Evolutionary conservation across 2,888 invertebrate genomes (phyloP).

Genomic region (Euzophera pinguis): DNA sequence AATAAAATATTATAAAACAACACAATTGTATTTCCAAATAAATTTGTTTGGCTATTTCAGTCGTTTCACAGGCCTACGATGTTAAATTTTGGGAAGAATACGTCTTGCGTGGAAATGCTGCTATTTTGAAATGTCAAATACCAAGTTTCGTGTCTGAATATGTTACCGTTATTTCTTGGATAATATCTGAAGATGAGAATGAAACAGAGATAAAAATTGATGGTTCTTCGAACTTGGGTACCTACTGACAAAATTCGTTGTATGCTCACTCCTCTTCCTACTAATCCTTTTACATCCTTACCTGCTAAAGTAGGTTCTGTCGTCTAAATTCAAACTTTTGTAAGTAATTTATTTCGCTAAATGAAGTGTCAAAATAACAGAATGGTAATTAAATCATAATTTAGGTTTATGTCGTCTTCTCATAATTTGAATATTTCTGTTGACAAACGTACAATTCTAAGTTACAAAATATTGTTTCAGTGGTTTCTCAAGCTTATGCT

Average conservation of each 20-base stretch:
- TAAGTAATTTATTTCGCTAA: no score
- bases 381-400: no score
- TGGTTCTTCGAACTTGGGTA: slow-evolving; percentile 59
- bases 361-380: no score
- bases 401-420: no score
- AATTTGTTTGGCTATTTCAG: slow-evolving; percentile 76
- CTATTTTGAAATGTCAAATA: slow-evolving; percentile 94
- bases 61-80: slow-evolving; percentile 93
- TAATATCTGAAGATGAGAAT: slow-evolving; percentile 85
- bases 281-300: slow-evolving; percentile 10
- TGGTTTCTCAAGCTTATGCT: slow-evolving; percentile 93
- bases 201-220: slow-evolving; percentile 64
- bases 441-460: no score
- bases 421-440: not conserved
- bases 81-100: slow-evolving; percentile 96
- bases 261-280: not conserved
- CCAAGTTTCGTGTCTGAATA: slow-evolving; percentile 96
- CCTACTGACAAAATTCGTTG: slow-evolving; percentile 7
- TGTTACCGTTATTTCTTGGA: slow-evolving; percentile 91
- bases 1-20: not conserved
- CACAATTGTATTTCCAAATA: not conserved
- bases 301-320: not conserved
- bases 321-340: no score
- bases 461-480: slow-evolving; percentile 79
- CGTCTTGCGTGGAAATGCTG: slow-evolving; percentile 93